A percentile compares a stretch with the other conserved stretches of the same genome.
Conservation (phyloP, 2,797 vertebrate species). For the Sebastes miniatus region DNA sequence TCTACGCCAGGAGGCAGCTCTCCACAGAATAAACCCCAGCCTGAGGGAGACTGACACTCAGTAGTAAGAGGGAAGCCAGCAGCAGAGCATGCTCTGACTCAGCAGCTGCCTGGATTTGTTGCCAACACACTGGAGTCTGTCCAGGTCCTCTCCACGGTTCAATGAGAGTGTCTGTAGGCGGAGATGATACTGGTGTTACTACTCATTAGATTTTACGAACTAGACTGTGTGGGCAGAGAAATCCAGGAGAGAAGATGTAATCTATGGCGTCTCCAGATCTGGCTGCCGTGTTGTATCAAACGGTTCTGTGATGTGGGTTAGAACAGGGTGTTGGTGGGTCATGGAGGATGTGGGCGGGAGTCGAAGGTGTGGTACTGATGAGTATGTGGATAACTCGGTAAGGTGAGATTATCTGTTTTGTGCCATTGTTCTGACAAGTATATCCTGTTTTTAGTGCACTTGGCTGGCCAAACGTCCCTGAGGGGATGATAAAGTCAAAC, state of each 20-base stretch:
- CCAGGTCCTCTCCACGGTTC: constrained; percentile 37
- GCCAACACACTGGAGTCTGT: constrained; percentile 43
- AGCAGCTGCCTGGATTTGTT: constrained; percentile 57
- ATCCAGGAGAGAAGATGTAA: neutral
- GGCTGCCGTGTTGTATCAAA: neutral
- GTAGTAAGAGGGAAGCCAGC: constrained; percentile 18
- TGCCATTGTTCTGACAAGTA: neutral
- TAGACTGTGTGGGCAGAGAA: constrained; percentile 19
- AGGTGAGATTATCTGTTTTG: neutral
- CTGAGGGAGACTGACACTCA: constrained; percentile 9
- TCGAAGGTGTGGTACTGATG: neutral
- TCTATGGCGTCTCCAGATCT: neutral
- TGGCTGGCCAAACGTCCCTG: neutral
- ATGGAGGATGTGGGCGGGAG: neutral
- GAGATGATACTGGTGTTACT: constrained; percentile 43
- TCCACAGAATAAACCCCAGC: constrained; percentile 11
- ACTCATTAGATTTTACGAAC: constrained; percentile 13
- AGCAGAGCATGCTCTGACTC: constrained; percentile 54
- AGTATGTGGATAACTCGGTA: neutral
- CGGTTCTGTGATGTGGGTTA: constrained; percentile 4
- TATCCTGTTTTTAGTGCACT: neutral
- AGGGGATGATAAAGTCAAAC: neutral
- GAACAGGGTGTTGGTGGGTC: neutral
- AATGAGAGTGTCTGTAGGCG: constrained; percentile 24
- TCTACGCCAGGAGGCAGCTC: neutral